Conservation (phyloP, 2,888 invertebrate genomes). For the Tetanocera ferruginea region DNA sequence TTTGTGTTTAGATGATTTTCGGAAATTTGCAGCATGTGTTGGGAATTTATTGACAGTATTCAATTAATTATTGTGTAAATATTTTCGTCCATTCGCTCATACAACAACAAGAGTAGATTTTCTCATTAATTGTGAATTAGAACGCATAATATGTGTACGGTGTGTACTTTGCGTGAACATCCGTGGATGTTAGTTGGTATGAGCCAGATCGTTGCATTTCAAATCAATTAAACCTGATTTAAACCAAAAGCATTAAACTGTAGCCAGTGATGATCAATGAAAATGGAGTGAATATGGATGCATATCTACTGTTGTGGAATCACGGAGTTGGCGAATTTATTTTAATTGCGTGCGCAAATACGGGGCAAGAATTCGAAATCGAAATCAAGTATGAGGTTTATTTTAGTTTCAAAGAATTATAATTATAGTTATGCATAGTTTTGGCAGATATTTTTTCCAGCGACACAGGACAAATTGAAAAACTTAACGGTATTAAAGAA, state of each 20-base stretch:
- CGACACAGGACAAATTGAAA: too few relatives aligned
- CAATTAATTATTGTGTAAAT: slow-evolving; percentile 69
- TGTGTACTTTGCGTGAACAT: not conserved
- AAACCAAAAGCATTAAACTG: not conserved
- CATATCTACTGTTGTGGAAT: slow-evolving; percentile 36
- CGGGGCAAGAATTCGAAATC: slow-evolving; percentile 59
- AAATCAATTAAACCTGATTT: not conserved
- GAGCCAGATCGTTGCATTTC: too few relatives aligned
- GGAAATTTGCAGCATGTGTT: slow-evolving; percentile 56
- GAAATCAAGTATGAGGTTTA: slow-evolving; percentile 50
- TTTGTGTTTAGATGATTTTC: slow-evolving; percentile 10
- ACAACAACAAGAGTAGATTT: slow-evolving; percentile 53
- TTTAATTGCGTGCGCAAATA: slow-evolving; percentile 65
- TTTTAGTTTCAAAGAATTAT: too few relatives aligned
- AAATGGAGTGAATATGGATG: not conserved
- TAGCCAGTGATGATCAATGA: not conserved
- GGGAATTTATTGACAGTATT: slow-evolving; percentile 68
- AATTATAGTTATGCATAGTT: too few relatives aligned
- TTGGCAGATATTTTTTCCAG: too few relatives aligned
- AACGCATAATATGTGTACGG: slow-evolving; percentile 51
- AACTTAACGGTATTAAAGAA: too few relatives aligned
- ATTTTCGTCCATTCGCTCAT: slow-evolving; percentile 50
- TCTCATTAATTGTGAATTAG: slow-evolving; percentile 67
- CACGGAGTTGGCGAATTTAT: slow-evolving; percentile 62
- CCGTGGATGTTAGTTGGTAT: not conserved